Evolutionary conservation across 2,797 vertebrate genomes (phyloP).

Genomic region (Coranthus polyacanthus): DNA sequence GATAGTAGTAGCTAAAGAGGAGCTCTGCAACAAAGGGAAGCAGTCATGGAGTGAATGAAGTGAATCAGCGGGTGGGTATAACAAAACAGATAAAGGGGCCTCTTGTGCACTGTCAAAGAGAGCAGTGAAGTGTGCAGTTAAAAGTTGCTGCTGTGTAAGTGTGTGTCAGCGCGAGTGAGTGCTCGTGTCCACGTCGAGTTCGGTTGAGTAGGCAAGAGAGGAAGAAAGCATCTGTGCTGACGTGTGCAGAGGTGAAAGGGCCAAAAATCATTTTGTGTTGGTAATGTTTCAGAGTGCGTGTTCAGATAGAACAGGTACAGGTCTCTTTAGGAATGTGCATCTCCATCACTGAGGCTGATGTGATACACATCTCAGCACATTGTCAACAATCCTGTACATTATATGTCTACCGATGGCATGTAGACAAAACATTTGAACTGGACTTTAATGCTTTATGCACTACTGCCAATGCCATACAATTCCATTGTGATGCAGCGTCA

Average conservation of each 20-base stretch:
- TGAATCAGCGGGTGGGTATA: constrained; percentile 64
- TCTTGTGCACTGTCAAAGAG: constrained; percentile 71
- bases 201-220: constrained; percentile 50
- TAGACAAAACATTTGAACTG: no score
- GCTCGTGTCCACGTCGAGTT: constrained; percentile 11
- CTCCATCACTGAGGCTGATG: no score
- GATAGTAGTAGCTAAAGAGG: constrained; percentile 71
- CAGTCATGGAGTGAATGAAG: constrained; percentile 72
- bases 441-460: no score
- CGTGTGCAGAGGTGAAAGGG: constrained; percentile 29
- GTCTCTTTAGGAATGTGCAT: background rate
- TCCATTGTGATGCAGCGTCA: no score
- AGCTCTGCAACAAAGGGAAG: constrained; percentile 68
- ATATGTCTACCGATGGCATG: no score
- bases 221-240: constrained; percentile 49
- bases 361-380: no score
- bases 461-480: no score
- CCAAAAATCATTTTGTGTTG: constrained; percentile 28
- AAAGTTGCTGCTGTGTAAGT: constrained; percentile 52
- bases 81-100: constrained; percentile 71
- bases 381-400: no score
- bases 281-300: constrained; percentile 38
- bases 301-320: constrained; percentile 8
- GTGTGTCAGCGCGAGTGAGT: constrained; percentile 43
- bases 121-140: constrained; percentile 66